Evolutionary conservation across 2,113 vertebrate species (phyloP).

Genomic region (Hippocampus zosterae): DNA sequence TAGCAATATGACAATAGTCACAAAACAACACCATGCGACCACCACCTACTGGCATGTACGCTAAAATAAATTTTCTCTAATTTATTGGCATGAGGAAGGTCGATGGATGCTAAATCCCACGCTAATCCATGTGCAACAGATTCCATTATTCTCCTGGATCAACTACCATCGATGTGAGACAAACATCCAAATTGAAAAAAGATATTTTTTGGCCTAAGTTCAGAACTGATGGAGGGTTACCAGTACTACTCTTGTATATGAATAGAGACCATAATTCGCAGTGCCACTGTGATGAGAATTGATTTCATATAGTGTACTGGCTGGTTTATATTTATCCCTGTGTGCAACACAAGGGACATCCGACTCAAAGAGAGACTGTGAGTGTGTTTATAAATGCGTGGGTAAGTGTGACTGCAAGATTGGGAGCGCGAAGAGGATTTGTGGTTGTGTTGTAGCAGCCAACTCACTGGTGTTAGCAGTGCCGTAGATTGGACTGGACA

Average conservation of each 20-base stretch:
- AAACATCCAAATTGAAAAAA: neutral
- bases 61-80: neutral
- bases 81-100: neutral
- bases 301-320: neutral
- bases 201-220: too few relatives aligned
- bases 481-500: constrained; percentile 30
- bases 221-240: neutral
- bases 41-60: neutral
- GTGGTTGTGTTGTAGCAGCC: constrained; percentile 41
- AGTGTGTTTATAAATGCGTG: constrained; percentile 52
- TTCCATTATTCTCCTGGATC: neutral
- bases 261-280: neutral
- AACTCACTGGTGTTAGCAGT: constrained; percentile 37
- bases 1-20: neutral
- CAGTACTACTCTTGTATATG: neutral
- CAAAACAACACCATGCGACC: neutral
- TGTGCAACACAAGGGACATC: constrained; percentile 24
- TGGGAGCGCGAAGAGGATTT: constrained; percentile 61
- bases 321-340: constrained; percentile 49
- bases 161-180: neutral
- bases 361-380: constrained; percentile 36
- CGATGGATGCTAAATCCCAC: neutral
- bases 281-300: neutral
- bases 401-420: constrained; percentile 57
- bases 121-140: neutral